Base-by-base conservation (phyloP, 53 echinoderm and acorn worm genomes). In the Luidia sarsii region DNA sequence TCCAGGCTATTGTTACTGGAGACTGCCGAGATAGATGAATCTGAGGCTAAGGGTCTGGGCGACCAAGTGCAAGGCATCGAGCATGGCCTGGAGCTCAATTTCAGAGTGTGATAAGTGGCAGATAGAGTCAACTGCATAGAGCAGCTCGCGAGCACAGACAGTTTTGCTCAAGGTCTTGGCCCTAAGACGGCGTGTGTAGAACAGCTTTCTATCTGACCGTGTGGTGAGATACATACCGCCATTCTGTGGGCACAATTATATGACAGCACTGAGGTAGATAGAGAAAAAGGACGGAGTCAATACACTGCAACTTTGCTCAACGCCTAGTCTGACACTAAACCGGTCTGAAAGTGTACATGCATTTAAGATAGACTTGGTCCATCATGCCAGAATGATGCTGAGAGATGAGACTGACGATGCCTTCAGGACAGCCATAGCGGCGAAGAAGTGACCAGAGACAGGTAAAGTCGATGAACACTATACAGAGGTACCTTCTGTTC, bases 281-380 rank as follows among this genome's bases (percentile, higher is more conserved):
- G 82, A 37, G 59, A 87, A 81, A 39, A 70, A 70, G 3, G 70
- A 80, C 20, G 87, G 80, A 1, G 80, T 80, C 35, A 87, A 38
- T 41, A 41, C 41, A 2, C 65, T 54, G 39, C 81, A 82, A 10
- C 88, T 82, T 82, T 87, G 72, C 34, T 87, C 82, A 11, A 87
- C 81, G 41, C 82, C 82, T 31, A 56, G 56, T 13, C 35, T 41
- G 15, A 82, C 70, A 18, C 38, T 34, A 23, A 84, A 84, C 15
- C 32, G 19, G 27, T 72, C 64, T 24, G 64, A 73, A 1, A 63
- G 64, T 57, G 73, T 70, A 71, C 61, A 71, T 7, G 55, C 71
- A 45, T n/a, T n/a, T n/a, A n/a, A 60, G 14, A 7, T 38, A 21
- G 3, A 84, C 74, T 24, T 73, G 72, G 9, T 13, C 85, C 36